Evolutionary conservation across 2,888 invertebrate species (phyloP).

Genomic region (Hydrotaea cyrtoneurina): DNA sequence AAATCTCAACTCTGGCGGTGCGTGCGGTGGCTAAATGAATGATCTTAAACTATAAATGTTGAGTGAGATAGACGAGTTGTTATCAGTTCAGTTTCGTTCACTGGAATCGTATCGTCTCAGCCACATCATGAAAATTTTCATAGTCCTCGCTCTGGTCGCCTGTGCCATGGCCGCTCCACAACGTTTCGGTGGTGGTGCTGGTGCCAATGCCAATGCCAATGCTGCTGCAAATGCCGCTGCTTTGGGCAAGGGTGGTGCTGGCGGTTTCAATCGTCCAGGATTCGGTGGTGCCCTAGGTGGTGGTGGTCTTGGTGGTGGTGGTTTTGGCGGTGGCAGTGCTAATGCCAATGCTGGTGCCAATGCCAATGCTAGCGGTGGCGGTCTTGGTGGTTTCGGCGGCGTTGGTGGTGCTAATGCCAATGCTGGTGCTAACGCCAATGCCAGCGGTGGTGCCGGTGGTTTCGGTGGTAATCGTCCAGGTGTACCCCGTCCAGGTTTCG

Average conservation of each 20-base stretch:
- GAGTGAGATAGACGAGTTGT: neutral
- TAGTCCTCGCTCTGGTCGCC: constrained; percentile 30
- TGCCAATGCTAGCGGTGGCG: constrained; percentile 20
- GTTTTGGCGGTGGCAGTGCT: constrained; percentile 13
- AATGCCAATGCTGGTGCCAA: neutral
- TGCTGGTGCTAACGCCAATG: constrained; percentile 18
- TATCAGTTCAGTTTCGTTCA: constrained; percentile 33
- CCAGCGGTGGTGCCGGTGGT: constrained; percentile 59
- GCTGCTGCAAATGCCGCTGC: constrained; percentile 37
- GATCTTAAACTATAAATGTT: constrained; percentile 44
- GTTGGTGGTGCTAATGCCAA: constrained; percentile 30
- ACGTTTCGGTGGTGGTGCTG: neutral
- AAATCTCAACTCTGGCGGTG: neutral
- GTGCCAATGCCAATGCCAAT: constrained; percentile 52
- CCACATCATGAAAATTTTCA: constrained; percentile 42
- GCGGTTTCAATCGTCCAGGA: constrained; percentile 18
- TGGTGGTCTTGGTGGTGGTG: constrained; percentile 24
- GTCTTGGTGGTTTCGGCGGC: neutral
- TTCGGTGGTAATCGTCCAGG: constrained; percentile 32
- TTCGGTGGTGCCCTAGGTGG: neutral
- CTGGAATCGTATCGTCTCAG: neutral
- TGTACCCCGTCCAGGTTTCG: neutral
- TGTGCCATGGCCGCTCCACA: neutral
- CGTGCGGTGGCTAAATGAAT: no score
- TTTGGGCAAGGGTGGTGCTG: constrained; percentile 7